Conservation (phyloP, 2,888 invertebrate species). For the Hetaerina titia region DNA sequence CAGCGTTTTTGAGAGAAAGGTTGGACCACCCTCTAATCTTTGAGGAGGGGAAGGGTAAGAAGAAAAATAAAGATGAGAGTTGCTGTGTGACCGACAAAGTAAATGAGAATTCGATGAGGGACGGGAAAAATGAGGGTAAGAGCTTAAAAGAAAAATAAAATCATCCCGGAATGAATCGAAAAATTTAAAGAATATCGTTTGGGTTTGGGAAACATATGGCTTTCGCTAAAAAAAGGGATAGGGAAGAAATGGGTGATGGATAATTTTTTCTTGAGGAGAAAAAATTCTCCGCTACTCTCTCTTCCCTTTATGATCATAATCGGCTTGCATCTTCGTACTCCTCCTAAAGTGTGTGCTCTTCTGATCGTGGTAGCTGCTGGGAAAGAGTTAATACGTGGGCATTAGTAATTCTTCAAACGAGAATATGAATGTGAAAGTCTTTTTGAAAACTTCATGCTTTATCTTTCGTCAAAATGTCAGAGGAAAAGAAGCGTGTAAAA, state of each 20-base stretch:
- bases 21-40: slow-evolving; percentile 61
- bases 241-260: not conserved
- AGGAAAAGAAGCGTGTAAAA: too few species aligned
- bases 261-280: not conserved
- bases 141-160: not conserved
- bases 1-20: slow-evolving; percentile 66
- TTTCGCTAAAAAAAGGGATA: not conserved
- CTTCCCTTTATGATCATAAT: not conserved
- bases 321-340: not conserved
- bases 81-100: slow-evolving; percentile 52
- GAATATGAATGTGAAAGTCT: too few species aligned
- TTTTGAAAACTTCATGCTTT: too few species aligned
- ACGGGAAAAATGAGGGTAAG: not conserved
- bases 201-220: not conserved
- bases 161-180: slow-evolving; percentile 4
- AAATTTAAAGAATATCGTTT: slow-evolving; percentile 23
- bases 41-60: slow-evolving; percentile 26
- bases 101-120: slow-evolving; percentile 58
- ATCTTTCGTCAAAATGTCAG: too few species aligned
- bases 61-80: slow-evolving; percentile 60
- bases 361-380: too few species aligned
- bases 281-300: not conserved
- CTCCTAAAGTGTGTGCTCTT: too few species aligned
- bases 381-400: too few species aligned
- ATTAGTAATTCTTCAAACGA: too few species aligned